Base-by-base conservation (phyloP, 2,113 vertebrate genomes). In the Neofelis nebulosa region DNA sequence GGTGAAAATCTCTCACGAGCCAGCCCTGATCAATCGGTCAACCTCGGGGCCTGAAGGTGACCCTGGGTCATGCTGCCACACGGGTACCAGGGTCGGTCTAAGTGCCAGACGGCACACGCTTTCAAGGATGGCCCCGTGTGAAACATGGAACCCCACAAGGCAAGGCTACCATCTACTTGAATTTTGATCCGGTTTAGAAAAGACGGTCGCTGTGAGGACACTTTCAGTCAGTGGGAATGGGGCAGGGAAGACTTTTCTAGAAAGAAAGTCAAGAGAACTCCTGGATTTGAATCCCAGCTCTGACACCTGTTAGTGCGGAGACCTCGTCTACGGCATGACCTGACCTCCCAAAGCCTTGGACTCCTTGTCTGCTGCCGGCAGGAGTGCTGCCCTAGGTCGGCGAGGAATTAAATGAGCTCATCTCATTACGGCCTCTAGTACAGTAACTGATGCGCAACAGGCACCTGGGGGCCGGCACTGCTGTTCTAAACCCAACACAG, bases 101-200 rank as follows among this genome's bases (percentile, higher is more conserved):
- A 23, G 41, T 2, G 38, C 38, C 31, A 3, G 21, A 78, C 8
- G 29, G n/a, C 31, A 41, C 6, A 0, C 3, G 31, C 16, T 27
- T 2, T 38, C 8, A 2, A 25, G 69, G 87, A n/a, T 0, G 2
- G 25, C 14, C 19, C n/a, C 21, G 10, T 4, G 25, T 1, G 14
- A 55, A 38, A n/a, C 52, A 1, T n/a, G 33, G 18, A 4, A 23
- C 23, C 25, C 13, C 29, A 33, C 0, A 0, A 57, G 68, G 25
- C n/a, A 4, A n/a, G 7, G 2, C 2, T 0, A 0, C n/a, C 1
- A 12, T 13, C 14, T 7, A 23, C 18, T 2, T 21, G 13, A 29
- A n/a, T n/a, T 38, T n/a, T 41, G 63, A 38, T 15, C 55, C 36
- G 19, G 7, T 9, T 7, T 5, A 7, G 81, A 45, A 68, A 91